Conservation (phyloP, 2,888 invertebrate species). For the Euplagia quadripunctaria region DNA sequence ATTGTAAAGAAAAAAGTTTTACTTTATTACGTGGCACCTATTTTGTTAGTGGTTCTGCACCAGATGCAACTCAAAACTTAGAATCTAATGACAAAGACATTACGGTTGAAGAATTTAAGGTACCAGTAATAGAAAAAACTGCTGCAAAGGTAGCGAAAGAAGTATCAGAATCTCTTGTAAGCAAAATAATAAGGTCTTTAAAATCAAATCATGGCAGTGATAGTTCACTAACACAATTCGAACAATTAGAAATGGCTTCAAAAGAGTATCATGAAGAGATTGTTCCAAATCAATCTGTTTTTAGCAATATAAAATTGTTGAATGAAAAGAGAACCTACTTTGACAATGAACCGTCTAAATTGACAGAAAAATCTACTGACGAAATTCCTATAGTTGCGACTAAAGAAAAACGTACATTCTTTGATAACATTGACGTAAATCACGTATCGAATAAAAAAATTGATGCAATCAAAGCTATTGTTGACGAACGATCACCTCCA, state of each 20-base stretch:
- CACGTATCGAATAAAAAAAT: slow-evolving; percentile 48
- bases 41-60: slow-evolving; percentile 48
- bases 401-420: slow-evolving; percentile 63
- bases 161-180: slow-evolving; percentile 57
- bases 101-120: slow-evolving; percentile 29
- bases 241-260: slow-evolving; percentile 68
- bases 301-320: slow-evolving; percentile 56
- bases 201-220: slow-evolving; percentile 60
- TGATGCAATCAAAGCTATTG: slow-evolving; percentile 45
- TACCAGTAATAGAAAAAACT: slow-evolving; percentile 22
- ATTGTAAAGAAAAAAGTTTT: slow-evolving; percentile 29
- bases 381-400: slow-evolving; percentile 6
- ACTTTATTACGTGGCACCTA: slow-evolving; percentile 53
- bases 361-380: slow-evolving; percentile 17
- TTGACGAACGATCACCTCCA: slow-evolving; percentile 70
- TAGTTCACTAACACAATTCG: slow-evolving; percentile 71
- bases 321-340: slow-evolving; percentile 67
- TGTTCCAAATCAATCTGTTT: slow-evolving; percentile 35
- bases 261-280: slow-evolving; percentile 41
- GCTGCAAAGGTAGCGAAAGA: slow-evolving; percentile 30
- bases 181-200: slow-evolving; percentile 62
- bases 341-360: slow-evolving; percentile 47
- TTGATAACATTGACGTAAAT: slow-evolving; percentile 61
- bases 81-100: slow-evolving; percentile 22
- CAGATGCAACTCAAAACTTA: slow-evolving; percentile 25